phyloP scores from a whole-genome alignment of 2,888 invertebrate genomes.

The Hanleya hanleyi region DNA sequence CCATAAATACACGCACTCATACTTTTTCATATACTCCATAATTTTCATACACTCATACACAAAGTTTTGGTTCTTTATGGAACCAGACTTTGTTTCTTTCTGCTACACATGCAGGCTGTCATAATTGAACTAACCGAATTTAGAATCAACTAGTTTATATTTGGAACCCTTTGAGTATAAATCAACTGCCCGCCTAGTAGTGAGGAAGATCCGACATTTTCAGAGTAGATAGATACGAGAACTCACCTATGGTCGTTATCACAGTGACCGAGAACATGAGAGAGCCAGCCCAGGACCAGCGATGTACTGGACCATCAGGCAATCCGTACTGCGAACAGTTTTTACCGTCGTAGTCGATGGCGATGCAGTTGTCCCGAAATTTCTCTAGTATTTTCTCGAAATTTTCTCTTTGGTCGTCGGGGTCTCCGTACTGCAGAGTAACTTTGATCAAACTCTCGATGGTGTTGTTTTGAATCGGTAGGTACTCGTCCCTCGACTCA shows the following conservation, averaged over 20 bases:
- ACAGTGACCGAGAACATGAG: constrained; percentile 72
- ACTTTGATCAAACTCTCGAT: constrained; percentile 59
- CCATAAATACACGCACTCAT: too few species aligned
- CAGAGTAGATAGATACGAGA: too few species aligned
- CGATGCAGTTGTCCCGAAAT: constrained; percentile 66
- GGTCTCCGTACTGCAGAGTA: constrained; percentile 42
- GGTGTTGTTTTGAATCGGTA: constrained; percentile 60
- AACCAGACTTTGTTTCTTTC: too few species aligned
- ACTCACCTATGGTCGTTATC: constrained; percentile 71
- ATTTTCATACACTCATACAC: too few species aligned
- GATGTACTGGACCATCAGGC: constrained; percentile 60
- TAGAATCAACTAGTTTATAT: too few species aligned
- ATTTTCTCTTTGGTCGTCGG: constrained; percentile 45
- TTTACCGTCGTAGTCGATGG: constrained; percentile 68
- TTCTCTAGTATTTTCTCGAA: constrained; percentile 59
- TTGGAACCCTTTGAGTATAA: too few species aligned
- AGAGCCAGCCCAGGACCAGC: constrained; percentile 71
- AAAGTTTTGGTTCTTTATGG: too few species aligned
- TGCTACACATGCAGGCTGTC: too few species aligned
- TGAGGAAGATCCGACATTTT: too few species aligned
- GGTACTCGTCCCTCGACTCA: constrained; percentile 64
- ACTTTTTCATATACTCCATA: too few species aligned
- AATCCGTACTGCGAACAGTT: constrained; percentile 63
- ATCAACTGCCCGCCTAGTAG: too few species aligned
- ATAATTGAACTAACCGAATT: too few species aligned